Conservation (phyloP, 2,113 vertebrate genomes). For the Hiodon alosoides region DNA sequence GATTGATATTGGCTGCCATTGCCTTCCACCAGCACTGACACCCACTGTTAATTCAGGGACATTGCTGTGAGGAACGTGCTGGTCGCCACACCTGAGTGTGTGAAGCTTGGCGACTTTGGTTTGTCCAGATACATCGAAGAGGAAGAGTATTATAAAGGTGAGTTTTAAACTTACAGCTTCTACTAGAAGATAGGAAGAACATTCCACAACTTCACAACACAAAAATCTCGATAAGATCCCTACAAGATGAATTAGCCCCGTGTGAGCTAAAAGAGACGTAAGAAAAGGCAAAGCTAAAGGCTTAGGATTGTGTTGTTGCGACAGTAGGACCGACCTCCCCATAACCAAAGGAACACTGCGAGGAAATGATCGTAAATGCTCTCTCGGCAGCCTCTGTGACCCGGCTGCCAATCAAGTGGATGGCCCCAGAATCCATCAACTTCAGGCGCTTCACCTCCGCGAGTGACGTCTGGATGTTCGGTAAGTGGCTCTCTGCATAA, state of each 20-base stretch:
- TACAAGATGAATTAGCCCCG: too few species aligned
- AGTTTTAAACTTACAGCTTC: slow-evolving; percentile 20
- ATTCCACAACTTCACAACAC: too few species aligned
- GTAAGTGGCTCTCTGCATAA: slow-evolving; percentile 55
- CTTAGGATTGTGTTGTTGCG: neutral
- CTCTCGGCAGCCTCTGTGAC: slow-evolving; percentile 73
- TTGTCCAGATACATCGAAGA: slow-evolving; percentile 92
- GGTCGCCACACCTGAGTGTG: slow-evolving; percentile 78
- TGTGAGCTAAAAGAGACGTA: neutral
- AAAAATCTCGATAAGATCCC: too few species aligned
- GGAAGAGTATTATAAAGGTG: slow-evolving; percentile 96
- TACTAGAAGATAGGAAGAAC: neutral
- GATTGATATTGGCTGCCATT: too few species aligned
- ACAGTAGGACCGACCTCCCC: too few species aligned
- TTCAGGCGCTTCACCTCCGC: slow-evolving; percentile 89
- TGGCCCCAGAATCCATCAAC: slow-evolving; percentile 95
- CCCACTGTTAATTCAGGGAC: slow-evolving; percentile 62
- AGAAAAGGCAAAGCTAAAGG: neutral
- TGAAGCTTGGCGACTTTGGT: slow-evolving; percentile 93
- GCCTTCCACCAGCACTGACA: neutral
- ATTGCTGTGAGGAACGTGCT: slow-evolving; percentile 87
- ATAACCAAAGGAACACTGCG: too few species aligned
- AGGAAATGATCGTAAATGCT: neutral
- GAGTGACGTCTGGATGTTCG: slow-evolving; percentile 98
- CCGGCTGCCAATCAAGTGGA: slow-evolving; percentile 95